Percentiles rank a stretch among this genome's conserved stretches.
Conservation (phyloP, 2,888 invertebrate genomes). For the Caenorhabditis sp. region DNA sequence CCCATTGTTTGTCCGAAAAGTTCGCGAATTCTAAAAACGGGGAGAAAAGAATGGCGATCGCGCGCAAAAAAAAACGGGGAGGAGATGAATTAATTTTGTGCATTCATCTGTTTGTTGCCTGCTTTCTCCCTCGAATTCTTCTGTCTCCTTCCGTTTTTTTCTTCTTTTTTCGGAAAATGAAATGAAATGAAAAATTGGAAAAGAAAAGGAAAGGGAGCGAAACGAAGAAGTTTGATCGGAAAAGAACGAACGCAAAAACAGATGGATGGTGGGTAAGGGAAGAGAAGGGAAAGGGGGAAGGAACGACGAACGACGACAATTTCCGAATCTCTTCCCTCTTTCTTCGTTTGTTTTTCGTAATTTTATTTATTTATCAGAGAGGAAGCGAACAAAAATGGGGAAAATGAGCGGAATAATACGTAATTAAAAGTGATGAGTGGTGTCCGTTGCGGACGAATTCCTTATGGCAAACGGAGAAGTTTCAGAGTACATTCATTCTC, state of each 20-base stretch:
- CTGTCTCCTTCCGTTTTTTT: too few relatives aligned
- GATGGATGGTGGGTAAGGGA: not conserved
- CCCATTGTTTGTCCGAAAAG: conserved; percentile 33
- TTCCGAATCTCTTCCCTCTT: not conserved
- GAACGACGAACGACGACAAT: not conserved
- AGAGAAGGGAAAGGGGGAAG: not conserved
- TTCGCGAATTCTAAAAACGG: too few relatives aligned
- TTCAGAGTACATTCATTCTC: too few relatives aligned
- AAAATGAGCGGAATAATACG: too few relatives aligned
- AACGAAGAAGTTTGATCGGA: conserved; percentile 10
- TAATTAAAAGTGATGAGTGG: not conserved
- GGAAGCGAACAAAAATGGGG: not conserved
- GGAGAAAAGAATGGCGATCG: conserved; percentile 3
- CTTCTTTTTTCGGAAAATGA: not conserved
- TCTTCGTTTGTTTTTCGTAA: not conserved
- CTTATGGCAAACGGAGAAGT: too few relatives aligned
- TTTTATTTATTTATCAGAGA: too few relatives aligned
- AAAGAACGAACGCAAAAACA: not conserved
- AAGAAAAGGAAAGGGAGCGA: not conserved
- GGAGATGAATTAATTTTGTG: conserved; percentile 50
- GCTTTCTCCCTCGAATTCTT: too few relatives aligned
- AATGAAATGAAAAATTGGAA: not conserved
- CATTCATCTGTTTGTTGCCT: conserved; percentile 35
- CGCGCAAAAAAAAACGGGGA: conserved; percentile 9
- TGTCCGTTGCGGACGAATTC: not conserved